These are phyloP conservation scores for Pachydiplax longipennis DNA, from an alignment of 2,888 invertebrate genomes.

Conservation along the genomic window DNA sequence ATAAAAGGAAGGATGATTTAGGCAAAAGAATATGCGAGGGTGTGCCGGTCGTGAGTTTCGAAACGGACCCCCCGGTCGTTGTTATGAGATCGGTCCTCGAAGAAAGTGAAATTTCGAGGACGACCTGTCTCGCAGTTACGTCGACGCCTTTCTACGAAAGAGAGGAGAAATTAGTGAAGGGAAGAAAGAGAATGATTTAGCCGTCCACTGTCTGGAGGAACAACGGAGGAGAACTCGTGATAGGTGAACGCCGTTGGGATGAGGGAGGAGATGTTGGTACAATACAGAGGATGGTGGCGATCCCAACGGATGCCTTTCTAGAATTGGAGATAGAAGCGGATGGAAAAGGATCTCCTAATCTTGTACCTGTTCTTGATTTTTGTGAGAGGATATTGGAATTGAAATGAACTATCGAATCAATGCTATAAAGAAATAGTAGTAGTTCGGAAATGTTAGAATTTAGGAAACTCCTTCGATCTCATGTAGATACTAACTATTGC, in stretches of 20 bases:
- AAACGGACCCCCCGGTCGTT: neutral
- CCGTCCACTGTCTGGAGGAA: neutral
- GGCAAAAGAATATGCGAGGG: neutral
- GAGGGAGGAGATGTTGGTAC: neutral
- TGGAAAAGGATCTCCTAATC: neutral
- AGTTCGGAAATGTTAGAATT: no score
- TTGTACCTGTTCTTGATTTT: neutral
- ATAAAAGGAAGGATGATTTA: neutral
- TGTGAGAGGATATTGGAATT: no score
- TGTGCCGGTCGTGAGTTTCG: neutral
- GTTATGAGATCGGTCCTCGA: neutral
- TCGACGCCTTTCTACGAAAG: neutral
- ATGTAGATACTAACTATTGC: no score
- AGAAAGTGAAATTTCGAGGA: neutral
- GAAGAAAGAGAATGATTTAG: neutral
- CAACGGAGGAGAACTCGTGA: neutral
- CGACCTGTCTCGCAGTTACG: neutral
- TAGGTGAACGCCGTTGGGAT: neutral
- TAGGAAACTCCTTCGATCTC: no score
- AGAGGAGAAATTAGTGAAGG: neutral
- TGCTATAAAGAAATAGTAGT: no score
- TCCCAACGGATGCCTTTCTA: neutral
- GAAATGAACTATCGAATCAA: no score
- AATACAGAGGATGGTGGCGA: neutral
- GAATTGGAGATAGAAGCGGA: neutral